A percentile compares a stretch with the other conserved stretches of the same genome.
phyloP scores from a whole-genome alignment of 2,888 invertebrate species.

The Maniola hyperantus region DNA sequence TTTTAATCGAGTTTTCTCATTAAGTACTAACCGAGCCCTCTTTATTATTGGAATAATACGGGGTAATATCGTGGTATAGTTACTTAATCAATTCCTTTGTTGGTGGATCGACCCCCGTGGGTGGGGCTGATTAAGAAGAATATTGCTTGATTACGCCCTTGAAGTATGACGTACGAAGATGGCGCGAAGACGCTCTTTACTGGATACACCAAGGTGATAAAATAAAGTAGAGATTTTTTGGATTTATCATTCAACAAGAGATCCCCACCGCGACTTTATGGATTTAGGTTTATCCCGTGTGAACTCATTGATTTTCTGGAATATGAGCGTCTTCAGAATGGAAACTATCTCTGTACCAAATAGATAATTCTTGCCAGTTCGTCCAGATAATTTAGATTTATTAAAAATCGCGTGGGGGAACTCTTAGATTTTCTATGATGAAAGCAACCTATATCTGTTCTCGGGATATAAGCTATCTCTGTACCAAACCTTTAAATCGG shows the following conservation, averaged over 20 bases:
- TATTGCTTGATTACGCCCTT: slow-evolving; percentile 81
- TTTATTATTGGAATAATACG: slow-evolving; percentile 81
- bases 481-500: too few species aligned
- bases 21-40: slow-evolving; percentile 80
- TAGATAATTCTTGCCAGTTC: too few species aligned
- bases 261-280: too few species aligned
- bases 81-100: slow-evolving; percentile 83
- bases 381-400: too few species aligned
- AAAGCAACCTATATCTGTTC: too few species aligned
- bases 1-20: slow-evolving; percentile 82
- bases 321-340: too few species aligned
- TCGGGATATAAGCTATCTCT: too few species aligned
- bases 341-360: too few species aligned
- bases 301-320: too few species aligned
- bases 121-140: slow-evolving; percentile 82
- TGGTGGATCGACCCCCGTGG: slow-evolving; percentile 79
- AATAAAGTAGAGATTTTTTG: neutral
- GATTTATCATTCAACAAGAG: neutral
- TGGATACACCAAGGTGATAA: slow-evolving; percentile 45
- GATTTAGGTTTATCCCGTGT: too few species aligned
- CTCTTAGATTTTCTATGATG: too few species aligned
- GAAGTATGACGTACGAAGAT: slow-evolving; percentile 69
- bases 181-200: slow-evolving; percentile 37
- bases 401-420: too few species aligned
- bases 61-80: slow-evolving; percentile 81